Evolutionary conservation across 2,797 vertebrate species (phyloP).

Genomic region (Kryptopterus vitreolus): DNA sequence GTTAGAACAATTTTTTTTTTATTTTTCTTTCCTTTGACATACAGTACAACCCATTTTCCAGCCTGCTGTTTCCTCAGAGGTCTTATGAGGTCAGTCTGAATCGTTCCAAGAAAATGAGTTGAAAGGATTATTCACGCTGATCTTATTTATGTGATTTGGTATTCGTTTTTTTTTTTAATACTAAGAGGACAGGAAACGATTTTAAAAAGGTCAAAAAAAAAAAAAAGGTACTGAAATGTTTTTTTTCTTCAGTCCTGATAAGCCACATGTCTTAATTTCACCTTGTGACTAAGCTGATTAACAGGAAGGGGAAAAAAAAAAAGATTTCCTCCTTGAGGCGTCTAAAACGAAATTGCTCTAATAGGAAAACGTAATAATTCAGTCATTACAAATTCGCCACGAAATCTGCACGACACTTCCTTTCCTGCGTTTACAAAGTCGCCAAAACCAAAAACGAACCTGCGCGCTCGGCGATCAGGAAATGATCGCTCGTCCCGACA

Average conservation of each 20-base stretch:
- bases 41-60: slow-evolving; percentile 2
- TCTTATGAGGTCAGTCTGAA: slow-evolving; percentile 15
- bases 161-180: neutral
- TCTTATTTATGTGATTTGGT: neutral
- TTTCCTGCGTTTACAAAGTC: slow-evolving; percentile 39
- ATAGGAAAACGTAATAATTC: neutral
- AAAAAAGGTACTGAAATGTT: neutral
- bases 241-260: neutral
- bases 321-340: neutral
- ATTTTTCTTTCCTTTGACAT: neutral
- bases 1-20: neutral
- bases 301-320: neutral
- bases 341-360: neutral
- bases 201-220: neutral
- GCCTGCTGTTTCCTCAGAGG: neutral
- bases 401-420: slow-evolving; percentile 45
- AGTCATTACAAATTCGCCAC: neutral
- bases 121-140: neutral
- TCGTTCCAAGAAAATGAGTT: neutral
- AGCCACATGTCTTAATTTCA: neutral
- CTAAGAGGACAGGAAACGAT: neutral
- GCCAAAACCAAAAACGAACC: slow-evolving; percentile 18
- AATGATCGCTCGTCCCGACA: neutral
- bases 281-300: neutral
- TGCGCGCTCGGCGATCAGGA: slow-evolving; percentile 8